Percentiles rank a stretch among this genome's conserved stretches.
These are phyloP conservation scores for Drosophila fuyamai DNA, from an alignment of 1,140 invertebrate species.

Conservation along the genomic window DNA sequence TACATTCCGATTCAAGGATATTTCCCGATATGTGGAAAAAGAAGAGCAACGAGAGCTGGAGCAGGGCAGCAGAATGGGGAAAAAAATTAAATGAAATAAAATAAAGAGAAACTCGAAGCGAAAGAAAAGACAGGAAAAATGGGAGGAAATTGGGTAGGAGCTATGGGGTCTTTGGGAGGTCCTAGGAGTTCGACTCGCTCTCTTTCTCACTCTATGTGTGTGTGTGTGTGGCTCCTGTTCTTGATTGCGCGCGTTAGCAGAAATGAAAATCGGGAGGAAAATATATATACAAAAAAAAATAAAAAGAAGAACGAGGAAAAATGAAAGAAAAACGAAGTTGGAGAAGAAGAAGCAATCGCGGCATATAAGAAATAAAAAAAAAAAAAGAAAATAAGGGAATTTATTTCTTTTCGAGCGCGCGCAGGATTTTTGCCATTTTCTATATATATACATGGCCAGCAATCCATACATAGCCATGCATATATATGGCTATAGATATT, in stretches of 20 bases:
- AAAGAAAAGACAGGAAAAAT: constrained; percentile 69
- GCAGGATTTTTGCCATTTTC: constrained; percentile 72
- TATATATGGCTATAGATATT: constrained; percentile 35
- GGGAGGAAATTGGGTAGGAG: constrained; percentile 22
- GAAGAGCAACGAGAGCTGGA: constrained; percentile 16
- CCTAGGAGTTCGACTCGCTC: constrained; percentile 53
- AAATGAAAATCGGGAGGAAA: constrained; percentile 75
- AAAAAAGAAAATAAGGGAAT: constrained; percentile 50
- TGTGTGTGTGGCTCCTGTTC: constrained; percentile 49
- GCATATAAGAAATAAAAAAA: constrained; percentile 68
- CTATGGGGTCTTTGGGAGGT: constrained; percentile 16
- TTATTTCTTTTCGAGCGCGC: constrained; percentile 74
- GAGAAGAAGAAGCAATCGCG: constrained; percentile 64
- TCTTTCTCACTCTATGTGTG: constrained; percentile 25
- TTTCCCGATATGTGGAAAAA: constrained; percentile 80
- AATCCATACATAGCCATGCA: constrained; percentile 22
- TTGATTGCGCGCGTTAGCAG: constrained; percentile 80
- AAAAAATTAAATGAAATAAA: constrained; percentile 35
- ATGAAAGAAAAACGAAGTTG: constrained; percentile 41
- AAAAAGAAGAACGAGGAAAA: constrained; percentile 18
- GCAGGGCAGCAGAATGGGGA: constrained; percentile 1
- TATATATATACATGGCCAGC: constrained; percentile 55
- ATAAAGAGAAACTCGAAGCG: constrained; percentile 47
- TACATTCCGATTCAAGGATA: constrained; percentile 81
- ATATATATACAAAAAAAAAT: constrained; percentile 45